These are phyloP conservation scores for Pangasius djambal DNA, from an alignment of 2,797 vertebrate genomes.

Conservation along the genomic window DNA sequence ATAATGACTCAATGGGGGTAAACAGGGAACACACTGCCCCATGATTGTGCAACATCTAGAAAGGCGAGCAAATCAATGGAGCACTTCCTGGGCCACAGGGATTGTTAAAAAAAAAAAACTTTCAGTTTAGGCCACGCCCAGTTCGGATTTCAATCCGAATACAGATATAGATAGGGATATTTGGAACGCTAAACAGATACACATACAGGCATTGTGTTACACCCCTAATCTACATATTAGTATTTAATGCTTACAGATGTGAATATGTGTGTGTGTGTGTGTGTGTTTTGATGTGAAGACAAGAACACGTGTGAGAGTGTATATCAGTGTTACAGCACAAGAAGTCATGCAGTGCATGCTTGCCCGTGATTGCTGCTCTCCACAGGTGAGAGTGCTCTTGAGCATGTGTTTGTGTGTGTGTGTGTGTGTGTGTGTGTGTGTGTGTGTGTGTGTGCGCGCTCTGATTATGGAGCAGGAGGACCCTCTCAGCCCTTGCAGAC, in stretches of 20 bases:
- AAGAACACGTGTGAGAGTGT: constrained; percentile 20
- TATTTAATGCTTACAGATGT: neutral
- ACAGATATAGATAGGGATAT: neutral
- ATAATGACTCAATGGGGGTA: neutral
- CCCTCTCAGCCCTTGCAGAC: constrained; percentile 49
- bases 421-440: constrained; percentile 54
- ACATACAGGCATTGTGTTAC: neutral
- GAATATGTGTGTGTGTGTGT: neutral
- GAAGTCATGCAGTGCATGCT: neutral
- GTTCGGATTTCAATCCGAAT: neutral
- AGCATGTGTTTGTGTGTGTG: constrained; percentile 26
- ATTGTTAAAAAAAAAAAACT: no score
- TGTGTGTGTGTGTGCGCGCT: constrained; percentile 64
- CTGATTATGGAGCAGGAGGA: constrained; percentile 70
- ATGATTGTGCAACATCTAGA: neutral
- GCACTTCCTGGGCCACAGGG: neutral
- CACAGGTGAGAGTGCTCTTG: constrained; percentile 63
- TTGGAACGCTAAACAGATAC: neutral
- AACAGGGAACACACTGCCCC: no score
- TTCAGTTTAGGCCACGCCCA: neutral
- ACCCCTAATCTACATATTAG: neutral
- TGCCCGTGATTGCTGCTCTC: constrained; percentile 72
- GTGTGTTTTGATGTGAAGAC: neutral
- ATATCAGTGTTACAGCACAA: neutral
- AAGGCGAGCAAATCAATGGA: neutral